phyloP scores from a whole-genome alignment of 1,140 invertebrate genomes.

The Lordiphosa mommai region DNA sequence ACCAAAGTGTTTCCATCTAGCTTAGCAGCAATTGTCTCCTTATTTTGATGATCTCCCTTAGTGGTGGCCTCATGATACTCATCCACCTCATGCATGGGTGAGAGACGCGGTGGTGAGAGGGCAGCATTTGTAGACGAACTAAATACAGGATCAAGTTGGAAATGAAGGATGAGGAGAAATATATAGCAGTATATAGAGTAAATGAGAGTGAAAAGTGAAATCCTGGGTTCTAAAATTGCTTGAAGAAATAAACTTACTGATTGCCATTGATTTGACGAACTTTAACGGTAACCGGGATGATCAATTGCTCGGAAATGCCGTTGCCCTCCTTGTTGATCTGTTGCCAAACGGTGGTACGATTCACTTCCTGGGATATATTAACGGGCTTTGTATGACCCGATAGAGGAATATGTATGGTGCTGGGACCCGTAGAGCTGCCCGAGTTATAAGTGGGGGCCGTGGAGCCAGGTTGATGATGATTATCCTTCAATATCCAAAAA shows the following conservation, averaged over 20 bases:
- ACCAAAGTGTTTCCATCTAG: constrained; percentile 34
- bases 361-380: constrained; percentile 96
- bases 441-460: constrained; percentile 62
- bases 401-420: constrained; percentile 82
- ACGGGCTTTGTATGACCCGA: constrained; percentile 81
- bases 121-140: constrained; percentile 56
- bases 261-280: constrained; percentile 75
- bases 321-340: constrained; percentile 85
- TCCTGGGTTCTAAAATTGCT: neutral
- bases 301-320: constrained; percentile 64
- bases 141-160: constrained; percentile 21
- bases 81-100: constrained; percentile 76
- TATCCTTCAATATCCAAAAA: constrained; percentile 70
- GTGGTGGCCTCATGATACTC: constrained; percentile 45
- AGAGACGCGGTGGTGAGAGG: constrained; percentile 64
- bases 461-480: constrained; percentile 57
- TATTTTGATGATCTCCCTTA: constrained; percentile 27
- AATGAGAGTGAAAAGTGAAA: neutral
- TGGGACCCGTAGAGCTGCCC: constrained; percentile 39
- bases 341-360: constrained; percentile 96
- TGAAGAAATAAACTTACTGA: constrained; percentile 62
- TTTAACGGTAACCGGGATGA: constrained; percentile 68
- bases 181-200: constrained; percentile 2
- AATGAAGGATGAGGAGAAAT: constrained; percentile 36
- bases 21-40: constrained; percentile 57